Conservation (phyloP, 2,113 vertebrate species). For the Gracilinanus agilis region DNA sequence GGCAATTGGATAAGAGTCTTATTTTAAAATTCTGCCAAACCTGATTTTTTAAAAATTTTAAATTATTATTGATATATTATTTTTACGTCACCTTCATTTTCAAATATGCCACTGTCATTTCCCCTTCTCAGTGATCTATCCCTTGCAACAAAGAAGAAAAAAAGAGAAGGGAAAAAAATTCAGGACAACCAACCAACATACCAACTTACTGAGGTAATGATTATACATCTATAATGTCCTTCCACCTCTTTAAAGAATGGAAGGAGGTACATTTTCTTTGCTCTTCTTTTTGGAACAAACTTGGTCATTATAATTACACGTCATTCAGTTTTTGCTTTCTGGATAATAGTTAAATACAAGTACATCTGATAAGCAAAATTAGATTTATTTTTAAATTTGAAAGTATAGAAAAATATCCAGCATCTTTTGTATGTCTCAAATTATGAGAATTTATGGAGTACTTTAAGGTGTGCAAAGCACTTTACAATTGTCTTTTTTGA, state of each 20-base stretch:
- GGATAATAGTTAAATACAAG: not conserved
- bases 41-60: constrained; percentile 32
- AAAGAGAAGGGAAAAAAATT: not conserved
- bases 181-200: not conserved
- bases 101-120: not conserved
- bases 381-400: not conserved
- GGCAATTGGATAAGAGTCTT: not conserved
- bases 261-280: not conserved
- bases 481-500: not conserved
- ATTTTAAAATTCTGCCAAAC: constrained; percentile 24
- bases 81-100: not conserved
- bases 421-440: not conserved
- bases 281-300: not conserved
- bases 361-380: not conserved
- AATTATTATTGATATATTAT: constrained; percentile 41
- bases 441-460: not conserved
- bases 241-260: not conserved
- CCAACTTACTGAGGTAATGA: not conserved
- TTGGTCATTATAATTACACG: not conserved
- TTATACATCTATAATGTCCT: not conserved
- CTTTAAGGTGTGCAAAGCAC: not conserved
- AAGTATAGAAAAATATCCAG: constrained; percentile 12
- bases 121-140: not conserved
- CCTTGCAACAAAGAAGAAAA: not conserved
- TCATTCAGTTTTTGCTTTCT: not conserved